Evolutionary conservation across 2,888 invertebrate species (phyloP).

Genomic region (Acheta domesticus): DNA sequence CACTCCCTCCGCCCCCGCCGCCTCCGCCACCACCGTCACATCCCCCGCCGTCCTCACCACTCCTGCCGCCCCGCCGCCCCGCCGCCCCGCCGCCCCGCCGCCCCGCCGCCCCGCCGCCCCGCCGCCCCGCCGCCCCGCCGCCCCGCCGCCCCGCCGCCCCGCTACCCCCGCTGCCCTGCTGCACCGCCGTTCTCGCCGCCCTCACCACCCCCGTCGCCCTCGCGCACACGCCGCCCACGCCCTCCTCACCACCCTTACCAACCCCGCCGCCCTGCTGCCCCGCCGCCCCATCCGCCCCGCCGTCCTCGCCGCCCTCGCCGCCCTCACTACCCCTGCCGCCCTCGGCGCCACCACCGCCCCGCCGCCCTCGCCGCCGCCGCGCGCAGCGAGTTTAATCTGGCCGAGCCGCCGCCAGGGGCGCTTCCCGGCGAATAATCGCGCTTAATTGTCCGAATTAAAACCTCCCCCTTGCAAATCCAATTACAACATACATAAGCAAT

Average conservation of each 20-base stretch:
- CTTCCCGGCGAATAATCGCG: conserved; percentile 18
- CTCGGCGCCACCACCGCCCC: not conserved
- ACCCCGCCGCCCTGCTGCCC: too few relatives aligned
- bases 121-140: conserved; percentile 4
- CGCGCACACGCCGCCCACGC: too few relatives aligned
- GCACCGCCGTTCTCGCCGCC: not conserved
- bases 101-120: not conserved
- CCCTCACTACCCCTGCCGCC: not conserved
- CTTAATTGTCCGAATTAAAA: conserved; percentile 18
- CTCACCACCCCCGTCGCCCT: not conserved
- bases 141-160: not conserved
- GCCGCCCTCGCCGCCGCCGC: not conserved
- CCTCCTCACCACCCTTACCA: too few relatives aligned
- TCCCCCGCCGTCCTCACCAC: too few relatives aligned
- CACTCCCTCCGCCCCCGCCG: too few relatives aligned
- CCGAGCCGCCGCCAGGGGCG: not conserved
- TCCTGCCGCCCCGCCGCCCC: too few relatives aligned
- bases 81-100: not conserved
- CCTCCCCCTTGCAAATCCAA: conserved; percentile 10
- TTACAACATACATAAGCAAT: conserved; percentile 18
- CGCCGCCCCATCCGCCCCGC: too few relatives aligned
- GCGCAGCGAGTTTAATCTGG: not conserved
- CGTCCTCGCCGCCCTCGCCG: too few relatives aligned
- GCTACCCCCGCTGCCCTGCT: too few relatives aligned
- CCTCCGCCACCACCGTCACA: too few relatives aligned